Evolutionary conservation across 2,888 invertebrate species (phyloP), one percentile per base, ranked within the genome.

Genomic region (Ganaspis brasiliensis): DNA sequence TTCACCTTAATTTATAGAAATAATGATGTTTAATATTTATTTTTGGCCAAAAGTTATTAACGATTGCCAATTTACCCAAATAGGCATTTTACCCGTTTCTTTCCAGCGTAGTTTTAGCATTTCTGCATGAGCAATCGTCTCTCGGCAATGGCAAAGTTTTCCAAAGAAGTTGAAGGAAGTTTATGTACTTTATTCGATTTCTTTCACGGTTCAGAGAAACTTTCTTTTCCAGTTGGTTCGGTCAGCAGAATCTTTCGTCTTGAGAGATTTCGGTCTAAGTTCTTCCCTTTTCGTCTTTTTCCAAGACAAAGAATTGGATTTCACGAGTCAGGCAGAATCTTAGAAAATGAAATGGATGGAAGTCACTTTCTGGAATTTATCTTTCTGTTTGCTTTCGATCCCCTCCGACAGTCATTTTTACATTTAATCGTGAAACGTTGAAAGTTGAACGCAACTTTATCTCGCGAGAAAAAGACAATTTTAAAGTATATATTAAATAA

Each of bases 171-270:
- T 21, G 24, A 21, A 67, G 24, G 12, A 67, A 67, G 67, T 45
- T 40, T 24, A 16, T 63, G 71, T 59, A 76, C 74, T 79, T 79
- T 79, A 76, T 81, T 75, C 75, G 77, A 76, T 78, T 77, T 78
- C 76, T 73, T 59, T 5, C 63, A 78, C 75, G 78, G 77, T 77
- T 78, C 76, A 61, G 40, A 37, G 70, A 76, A 80, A 80, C 76
- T 79, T 80, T 56, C 52, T n/a, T 61, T 16, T 63, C 14, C 45
- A 78, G 76, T 81, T 79, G 52, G 59, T 75, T 73, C 75, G 81
- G 83, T 85, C 82, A 85, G 83, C 83, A 76, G 73, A 84, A 83
- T 84, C 73, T 78, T 79, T 76, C 72, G 72, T 61, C 61, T 45
- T 67, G 63, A 79, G 63, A 79, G 78, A 76, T 81, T 81, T 79